Base-by-base conservation (phyloP, 2,888 invertebrate species). In the Protophormia terraenovae region DNA sequence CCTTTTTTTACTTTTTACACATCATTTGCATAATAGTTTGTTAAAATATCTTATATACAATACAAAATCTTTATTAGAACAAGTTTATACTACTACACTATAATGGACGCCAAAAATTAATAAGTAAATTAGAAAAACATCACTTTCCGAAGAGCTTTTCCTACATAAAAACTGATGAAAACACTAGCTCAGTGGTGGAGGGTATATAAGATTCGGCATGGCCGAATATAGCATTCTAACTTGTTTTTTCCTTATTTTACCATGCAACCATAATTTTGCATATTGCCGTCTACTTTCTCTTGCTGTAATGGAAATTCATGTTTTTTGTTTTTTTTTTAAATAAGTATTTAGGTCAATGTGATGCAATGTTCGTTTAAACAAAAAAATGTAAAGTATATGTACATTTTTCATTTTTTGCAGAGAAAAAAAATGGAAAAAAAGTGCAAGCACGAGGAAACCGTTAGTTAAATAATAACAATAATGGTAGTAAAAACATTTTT, bases 311-410 rank as follows among this genome's bases (percentile, higher is more conserved):
- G 71, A 76, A 69, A 76, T 83, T 86, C 38, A 75, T 64, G 50
- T 64, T 86, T 41, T 86, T 83, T 81, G 77, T 84, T 83, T 47
- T 29, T 50, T 60, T 72, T 81, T 38, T n/a, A 10, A 69, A 69
- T 8, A 69, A 45, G 73, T 60, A 85, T 77, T 67, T 85, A 64
- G 87, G 81, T 88, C 89, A 88, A 88, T 88, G 89, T 85, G 85
- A 86, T 87, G 88, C 83, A 84, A 89, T 87, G 73, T 71, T 73
- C n/a, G n/a, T 66, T 45, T 47, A 12, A 29, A 53, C 10, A 53
- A 10, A 73, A 47, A 22, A 32, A 58, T 8, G n/a, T 45, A 38
- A 14, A 38, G 27, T 27, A 10, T 19, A 47, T 19, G 12, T 14
- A 8, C 5, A 19, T n/a, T 60, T 73, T 58, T 58, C 1, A 10